Evolutionary conservation across 2,113 vertebrate genomes (phyloP), one percentile per base, ranked within the genome.

Genomic region (Tragelaphus imberbis): DNA sequence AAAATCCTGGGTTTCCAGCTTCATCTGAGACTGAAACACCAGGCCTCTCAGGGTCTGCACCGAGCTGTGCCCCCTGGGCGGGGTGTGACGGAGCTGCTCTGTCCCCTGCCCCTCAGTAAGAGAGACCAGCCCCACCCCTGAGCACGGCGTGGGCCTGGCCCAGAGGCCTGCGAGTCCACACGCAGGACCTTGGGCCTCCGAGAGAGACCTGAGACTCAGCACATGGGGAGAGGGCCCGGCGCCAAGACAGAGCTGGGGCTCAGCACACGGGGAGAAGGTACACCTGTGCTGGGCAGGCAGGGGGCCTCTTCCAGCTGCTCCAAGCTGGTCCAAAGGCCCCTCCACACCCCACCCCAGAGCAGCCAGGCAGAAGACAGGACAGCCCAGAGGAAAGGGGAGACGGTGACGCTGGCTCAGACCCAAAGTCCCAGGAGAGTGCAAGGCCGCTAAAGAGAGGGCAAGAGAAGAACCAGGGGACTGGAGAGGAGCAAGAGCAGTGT

Each of bases 221-320:
- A 36, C 2, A 7, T 7, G 5, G 3, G 47, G 7, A n/a, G 21
- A 44, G 16, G 36, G 7, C 2, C 0, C 1, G 19, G 36, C 55
- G 82, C 61, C 1, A 3, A 28, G 88, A 49, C 40, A 84, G 27
- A 63, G 14, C 14, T 16, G 14, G 6, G 28, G n/a, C 14, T 1
- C 8, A 13, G 44, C 7, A 36, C 2, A 10, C 6, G 2, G 2
- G 47, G 10, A 44, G 16, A 53, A 10, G 47, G 9, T 2, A 14
- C 3, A 28, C 8, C 12, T 9, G 2, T 11, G 47, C 44, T 33
- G 3, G 10, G 1, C 0, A 4, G 63, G 30, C 63, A 88, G 61
- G 6, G 17, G 44, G 53, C 19, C 2, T 84, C 61, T 81, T 65
- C 88, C 36, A n/a, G 40, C 16, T 13, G 2, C 17, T 40, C 23